phyloP scores from a whole-genome alignment of 2,797 vertebrate species.

The Protosalanx chinensis region DNA sequence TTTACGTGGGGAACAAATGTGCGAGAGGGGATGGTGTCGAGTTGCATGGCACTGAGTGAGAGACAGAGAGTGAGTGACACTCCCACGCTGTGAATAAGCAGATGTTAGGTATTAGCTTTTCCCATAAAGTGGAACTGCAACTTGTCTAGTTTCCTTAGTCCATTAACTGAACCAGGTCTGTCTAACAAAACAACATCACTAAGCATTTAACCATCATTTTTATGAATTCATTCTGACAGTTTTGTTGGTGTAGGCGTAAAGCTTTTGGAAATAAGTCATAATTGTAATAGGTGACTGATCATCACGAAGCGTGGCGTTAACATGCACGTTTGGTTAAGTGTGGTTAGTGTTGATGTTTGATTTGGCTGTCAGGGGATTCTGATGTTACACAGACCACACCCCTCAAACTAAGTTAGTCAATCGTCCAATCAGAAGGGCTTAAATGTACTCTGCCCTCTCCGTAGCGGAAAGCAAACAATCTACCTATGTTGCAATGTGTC shows the following conservation, averaged over 20 bases:
- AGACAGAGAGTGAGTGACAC: slow-evolving; percentile 7
- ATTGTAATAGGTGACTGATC: not conserved
- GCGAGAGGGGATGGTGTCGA: slow-evolving; percentile 33
- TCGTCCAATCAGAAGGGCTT: slow-evolving; percentile 18
- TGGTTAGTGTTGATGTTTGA: not conserved
- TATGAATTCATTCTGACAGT: not conserved
- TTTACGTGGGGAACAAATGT: slow-evolving; percentile 28
- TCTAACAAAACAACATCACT: not conserved
- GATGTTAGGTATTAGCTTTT: not conserved
- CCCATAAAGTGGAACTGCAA: no score
- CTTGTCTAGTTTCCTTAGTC: no score
- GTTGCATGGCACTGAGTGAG: slow-evolving; percentile 37
- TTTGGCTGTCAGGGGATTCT: slow-evolving; percentile 12
- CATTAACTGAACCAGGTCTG: no score
- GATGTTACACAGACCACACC: not conserved
- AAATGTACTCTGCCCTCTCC: slow-evolving; percentile 33
- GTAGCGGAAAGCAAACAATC: slow-evolving; percentile 1
- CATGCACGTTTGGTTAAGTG: not conserved
- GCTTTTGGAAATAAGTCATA: not conserved
- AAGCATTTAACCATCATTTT: not conserved
- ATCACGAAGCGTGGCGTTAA: not conserved
- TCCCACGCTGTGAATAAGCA: not conserved
- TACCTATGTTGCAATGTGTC: slow-evolving; percentile 47
- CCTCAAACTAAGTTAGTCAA: not conserved
- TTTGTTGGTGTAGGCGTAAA: not conserved